Conservation (phyloP, 1,140 invertebrate species). For the Battus philenor region DNA sequence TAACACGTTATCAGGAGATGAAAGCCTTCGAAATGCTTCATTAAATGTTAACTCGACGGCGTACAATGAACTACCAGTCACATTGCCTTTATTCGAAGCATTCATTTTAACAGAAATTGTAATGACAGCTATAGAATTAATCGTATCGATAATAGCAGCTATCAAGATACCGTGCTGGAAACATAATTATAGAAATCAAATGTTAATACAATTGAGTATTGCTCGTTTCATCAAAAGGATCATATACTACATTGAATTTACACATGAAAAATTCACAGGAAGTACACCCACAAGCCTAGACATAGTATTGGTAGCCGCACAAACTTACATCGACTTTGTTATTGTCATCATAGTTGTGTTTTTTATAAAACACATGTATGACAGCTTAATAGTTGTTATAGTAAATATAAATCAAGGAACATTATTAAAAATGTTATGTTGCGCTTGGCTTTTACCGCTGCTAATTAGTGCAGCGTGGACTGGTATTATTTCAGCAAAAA, state of each 20-base stretch:
- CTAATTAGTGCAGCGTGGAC: conserved; percentile 34
- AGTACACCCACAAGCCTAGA: conserved; percentile 8
- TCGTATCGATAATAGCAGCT: conserved; percentile 42
- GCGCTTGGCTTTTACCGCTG: conserved; percentile 48
- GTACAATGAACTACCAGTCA: conserved; percentile 23
- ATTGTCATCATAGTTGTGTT: conserved; percentile 51
- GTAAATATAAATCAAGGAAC: conserved; percentile 45
- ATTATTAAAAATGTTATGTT: conserved; percentile 41
- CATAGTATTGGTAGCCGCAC: conserved; percentile 24
- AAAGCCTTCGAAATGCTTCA: not conserved
- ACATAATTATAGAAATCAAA: conserved; percentile 62
- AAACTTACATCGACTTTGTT: conserved; percentile 58
- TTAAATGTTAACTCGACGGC: not conserved
- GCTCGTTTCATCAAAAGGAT: conserved; percentile 51
- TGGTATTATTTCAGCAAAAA: conserved; percentile 19
- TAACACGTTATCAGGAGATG: not conserved
- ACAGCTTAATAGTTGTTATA: conserved; percentile 55
- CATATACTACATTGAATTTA: conserved; percentile 36
- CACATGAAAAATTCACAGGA: conserved; percentile 23
- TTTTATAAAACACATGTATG: conserved; percentile 64
- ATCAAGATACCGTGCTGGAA: conserved; percentile 45
- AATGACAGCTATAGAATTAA: conserved; percentile 51
- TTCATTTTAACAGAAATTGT: conserved; percentile 52
- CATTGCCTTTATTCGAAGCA: conserved; percentile 31
- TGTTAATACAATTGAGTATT: conserved; percentile 57